Base-by-base conservation (phyloP, 2,888 invertebrate genomes). In the Aleiodes leptofemur region DNA sequence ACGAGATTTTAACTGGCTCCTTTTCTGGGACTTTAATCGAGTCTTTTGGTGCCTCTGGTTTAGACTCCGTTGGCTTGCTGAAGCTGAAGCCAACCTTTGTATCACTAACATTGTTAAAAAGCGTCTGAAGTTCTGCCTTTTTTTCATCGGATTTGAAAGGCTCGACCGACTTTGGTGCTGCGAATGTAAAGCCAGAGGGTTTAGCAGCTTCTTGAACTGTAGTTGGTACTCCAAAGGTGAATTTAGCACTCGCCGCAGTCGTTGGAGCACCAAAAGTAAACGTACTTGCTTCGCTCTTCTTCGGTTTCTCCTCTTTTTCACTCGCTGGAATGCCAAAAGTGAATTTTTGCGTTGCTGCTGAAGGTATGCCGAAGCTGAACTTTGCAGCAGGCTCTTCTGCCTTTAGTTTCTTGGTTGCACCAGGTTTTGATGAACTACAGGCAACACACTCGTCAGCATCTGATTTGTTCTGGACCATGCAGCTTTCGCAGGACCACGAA, bases 401-500 rank as follows among this genome's bases (percentile, higher is more conserved):
- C 69, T 6, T 50, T 38, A 50, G 57, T 72, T 82, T 34, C 34
- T 34, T 81, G 6, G 82, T 77, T 0, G 77, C 61, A 48, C 92
- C 91, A 0, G 93, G 92, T 83, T 92, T 93, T 0, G 90, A 82
- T 55, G 92, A 90, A 78, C 91, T 92, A 84, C 94, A 93, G 3
- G 93, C 92, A 0, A 90, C 87, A 85, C 94, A 94, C 71, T 90
- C 90, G 0, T 69, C 83, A 0, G 82, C 82, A 0, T 89, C 90
- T 3, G 83, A 83, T 72, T 91, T 89, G 81, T 93, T 94, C 69
- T 88, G 89, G 1, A 93, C 86, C 90, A 93, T 90, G 83, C 94
- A 94, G 3, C 89, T 89, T 14, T 89, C 84, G 81, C 94, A 94
- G 76, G 91, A 91, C 94, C 94, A 94, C 8, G 86, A 82, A n/a